Base-by-base conservation (phyloP, 1,140 invertebrate species). In the Apis florea region DNA sequence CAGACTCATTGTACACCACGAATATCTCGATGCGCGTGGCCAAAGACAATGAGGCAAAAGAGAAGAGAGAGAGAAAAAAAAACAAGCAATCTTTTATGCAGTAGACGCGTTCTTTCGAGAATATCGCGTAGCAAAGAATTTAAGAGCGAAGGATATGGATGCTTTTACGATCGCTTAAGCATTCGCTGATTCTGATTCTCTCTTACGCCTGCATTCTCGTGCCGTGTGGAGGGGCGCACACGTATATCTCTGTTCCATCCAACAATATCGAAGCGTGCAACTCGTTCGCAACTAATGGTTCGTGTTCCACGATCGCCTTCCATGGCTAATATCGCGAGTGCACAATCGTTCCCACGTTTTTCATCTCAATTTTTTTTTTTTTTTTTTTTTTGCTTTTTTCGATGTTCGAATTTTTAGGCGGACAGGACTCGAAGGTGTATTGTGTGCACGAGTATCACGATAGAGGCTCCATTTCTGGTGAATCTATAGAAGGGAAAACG, bases 281-380 rank as follows among this genome's bases (percentile, higher is more conserved):
- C 64, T 49, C 64, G 31, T 67, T 66, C 64, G n/a, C 70, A 24
- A 15, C 19, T 9, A 24, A 56, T 64, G 64, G 51, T 17, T 68
- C 54, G 31, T 10, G n/a, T 53, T 59, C 26, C 53, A 59, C 54
- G 12, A 76, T 76, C 31, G 59, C n/a, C 53, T 19, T 53, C 70
- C 49, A 58, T 59, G 13, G 67, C 79, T 82, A 82, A 82, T 84
- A 79, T 64, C 61, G 24, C 53, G 54, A 67, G n/a, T 26, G 26
- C 26, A 40, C 31, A 6, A 40, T 40, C 31, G 31, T 40, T 40
- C 6, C 5, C 31, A 40, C 31, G 31, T 40, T 40, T 40, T 6
- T 40, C 31, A 40, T 40, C 31, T 5, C 31, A 40, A 40, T 40
- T 40, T 40, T 40, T 40, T 6, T 6, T 40, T 40, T 40, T 40